Conservation (phyloP, 2,888 invertebrate species). For the Cheilosia urbana region DNA sequence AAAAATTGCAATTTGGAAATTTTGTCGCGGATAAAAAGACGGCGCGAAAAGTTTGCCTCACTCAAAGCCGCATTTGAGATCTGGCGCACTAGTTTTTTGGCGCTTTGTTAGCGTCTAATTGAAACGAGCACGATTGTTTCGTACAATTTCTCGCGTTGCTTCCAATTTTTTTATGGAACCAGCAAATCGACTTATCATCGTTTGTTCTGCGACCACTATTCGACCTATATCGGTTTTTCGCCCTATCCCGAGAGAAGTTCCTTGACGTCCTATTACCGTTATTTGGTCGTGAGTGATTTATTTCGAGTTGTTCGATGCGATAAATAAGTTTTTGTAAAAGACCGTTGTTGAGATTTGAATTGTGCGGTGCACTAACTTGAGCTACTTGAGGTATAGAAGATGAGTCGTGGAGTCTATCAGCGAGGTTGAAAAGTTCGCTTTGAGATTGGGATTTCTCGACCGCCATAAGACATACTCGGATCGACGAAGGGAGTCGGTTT, state of each 20-base stretch:
- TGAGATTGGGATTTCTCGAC: constrained; percentile 21
- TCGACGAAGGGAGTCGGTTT: constrained; percentile 10
- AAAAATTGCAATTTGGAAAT: too few species aligned
- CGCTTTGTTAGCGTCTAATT: background rate
- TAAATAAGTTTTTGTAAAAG: constrained; percentile 12
- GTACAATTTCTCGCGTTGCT: background rate
- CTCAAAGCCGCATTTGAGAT: constrained; percentile 33
- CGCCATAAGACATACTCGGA: constrained; percentile 29
- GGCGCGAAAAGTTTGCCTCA: constrained; percentile 35
- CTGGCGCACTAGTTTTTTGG: constrained; percentile 30
- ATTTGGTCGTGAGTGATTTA: background rate
- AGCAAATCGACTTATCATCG: background rate
- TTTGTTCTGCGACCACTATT: background rate
- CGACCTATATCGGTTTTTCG: background rate
- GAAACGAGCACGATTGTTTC: background rate
- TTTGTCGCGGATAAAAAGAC: too few species aligned
- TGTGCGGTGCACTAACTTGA: background rate
- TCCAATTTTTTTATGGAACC: too few species aligned
- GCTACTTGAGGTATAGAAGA: background rate
- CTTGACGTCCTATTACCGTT: constrained; percentile 1
- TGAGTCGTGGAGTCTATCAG: constrained; percentile 32
- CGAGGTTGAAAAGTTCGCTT: constrained; percentile 7
- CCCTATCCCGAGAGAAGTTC: constrained; percentile 13
- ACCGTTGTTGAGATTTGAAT: background rate
- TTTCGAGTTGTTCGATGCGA: constrained; percentile 11